A percentile compares a stretch with the other conserved stretches of the same genome.
These are phyloP conservation scores for Xyrauchen texanus DNA, from an alignment of 2,113 vertebrate species.

Conservation along the genomic window DNA sequence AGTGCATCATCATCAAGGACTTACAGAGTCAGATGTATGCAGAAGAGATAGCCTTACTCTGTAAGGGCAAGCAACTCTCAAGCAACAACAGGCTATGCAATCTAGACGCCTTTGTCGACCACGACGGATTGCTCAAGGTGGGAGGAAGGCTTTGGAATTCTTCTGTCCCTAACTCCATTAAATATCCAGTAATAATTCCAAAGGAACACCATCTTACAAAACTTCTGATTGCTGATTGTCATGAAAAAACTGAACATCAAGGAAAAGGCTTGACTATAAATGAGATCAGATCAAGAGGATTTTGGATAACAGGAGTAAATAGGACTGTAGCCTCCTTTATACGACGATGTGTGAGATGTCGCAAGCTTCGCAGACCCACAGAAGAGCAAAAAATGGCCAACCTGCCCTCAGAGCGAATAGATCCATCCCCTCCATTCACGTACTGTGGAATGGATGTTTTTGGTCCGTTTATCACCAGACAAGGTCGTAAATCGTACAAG, in stretches of 20 bases:
- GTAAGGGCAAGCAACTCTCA: background rate
- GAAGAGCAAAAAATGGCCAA: too few relatives aligned
- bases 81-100: background rate
- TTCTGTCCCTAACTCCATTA: background rate
- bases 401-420: too few relatives aligned
- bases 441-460: too few relatives aligned
- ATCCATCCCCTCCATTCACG: too few relatives aligned
- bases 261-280: background rate
- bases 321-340: background rate
- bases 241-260: background rate
- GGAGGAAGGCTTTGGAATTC: background rate
- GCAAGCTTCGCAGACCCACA: too few relatives aligned
- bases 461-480: background rate
- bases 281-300: background rate
- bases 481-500: background rate
- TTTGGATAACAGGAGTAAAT: background rate
- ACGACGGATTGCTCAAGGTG: background rate
- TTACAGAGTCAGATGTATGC: background rate
- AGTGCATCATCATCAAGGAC: constrained; percentile 7
- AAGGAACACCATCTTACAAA: constrained; percentile 2
- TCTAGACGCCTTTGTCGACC: background rate
- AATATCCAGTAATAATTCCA: background rate
- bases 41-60: background rate
- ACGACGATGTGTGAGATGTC: too few relatives aligned
- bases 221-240: background rate